Evolutionary conservation across 1,140 invertebrate genomes (phyloP), one percentile per base, ranked within the genome.

Genomic region (Caerostris darwini): DNA sequence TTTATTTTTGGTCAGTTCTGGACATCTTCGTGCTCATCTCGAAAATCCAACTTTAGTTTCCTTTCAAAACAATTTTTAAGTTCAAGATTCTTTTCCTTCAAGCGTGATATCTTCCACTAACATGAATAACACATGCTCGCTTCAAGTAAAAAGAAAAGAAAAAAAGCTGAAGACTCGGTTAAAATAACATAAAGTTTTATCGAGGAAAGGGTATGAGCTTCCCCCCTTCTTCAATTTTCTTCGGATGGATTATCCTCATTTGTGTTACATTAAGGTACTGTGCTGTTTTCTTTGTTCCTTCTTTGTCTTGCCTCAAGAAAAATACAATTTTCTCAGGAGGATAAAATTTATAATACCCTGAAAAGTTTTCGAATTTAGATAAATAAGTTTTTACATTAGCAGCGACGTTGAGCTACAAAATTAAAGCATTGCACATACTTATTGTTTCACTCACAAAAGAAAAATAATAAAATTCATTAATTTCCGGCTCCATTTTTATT

Each of bases 31-130:
- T n/a, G n/a, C n/a, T n/a, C n/a, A n/a, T n/a, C n/a, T n/a, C 5
- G 12, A 34, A 77, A 50, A 77, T 77, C 69, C 8, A 50, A 50
- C 50, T 10, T 34, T n/a, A 57, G 81, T 94, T 95, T 93, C 58
- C 10, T 86, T 61, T 59, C 14, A 7, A 54, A 57, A 19, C n/a
- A 59, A 12, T 6, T 19, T 61, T 86, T 50, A 61, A 61, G 12
- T 3, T 50, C n/a, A 58, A 86, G 50, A 59, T 19, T 57, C 17
- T n/a, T 7, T 85, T 3, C 14, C 8, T 59, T 86, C 58, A 50
- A 61, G 56, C n/a, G 57, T 85, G 57, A 85, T 57, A 85, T 34
- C 8, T 61, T 64, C 61, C 64, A n/a, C 54, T 64, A 88, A 71
- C 12, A 94, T 67, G 64, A 57, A 57, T 90, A 50, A 69, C 50